Evolutionary conservation across 2,888 invertebrate species (phyloP).

Genomic region (Amphipyra berbera): DNA sequence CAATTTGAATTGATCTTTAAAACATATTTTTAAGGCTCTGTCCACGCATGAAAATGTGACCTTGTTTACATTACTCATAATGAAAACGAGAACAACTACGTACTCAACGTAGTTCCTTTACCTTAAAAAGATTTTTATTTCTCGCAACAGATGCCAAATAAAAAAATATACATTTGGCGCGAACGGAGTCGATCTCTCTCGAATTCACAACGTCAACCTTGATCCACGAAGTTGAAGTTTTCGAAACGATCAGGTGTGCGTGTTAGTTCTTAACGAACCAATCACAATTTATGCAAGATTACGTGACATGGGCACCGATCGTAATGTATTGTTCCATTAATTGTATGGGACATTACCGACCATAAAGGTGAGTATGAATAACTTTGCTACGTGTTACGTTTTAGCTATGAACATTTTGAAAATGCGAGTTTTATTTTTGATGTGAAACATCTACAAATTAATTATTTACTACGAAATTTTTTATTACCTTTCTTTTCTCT

Average conservation of each 20-base stretch:
- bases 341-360: conserved; percentile 60
- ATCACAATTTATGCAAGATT: conserved; percentile 78
- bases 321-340: conserved; percentile 71
- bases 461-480: no score
- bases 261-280: conserved; percentile 65
- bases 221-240: conserved; percentile 58
- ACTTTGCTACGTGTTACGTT: conserved; percentile 29
- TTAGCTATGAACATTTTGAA: conserved; percentile 29
- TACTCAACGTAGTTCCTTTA: background rate
- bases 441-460: no score
- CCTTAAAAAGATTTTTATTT: conserved; percentile 22
- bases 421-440: background rate
- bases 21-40: no score
- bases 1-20: no score
- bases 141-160: conserved; percentile 8
- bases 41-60: no score
- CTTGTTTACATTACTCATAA: background rate
- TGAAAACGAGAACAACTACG: background rate
- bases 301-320: conserved; percentile 75
- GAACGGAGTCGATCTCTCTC: conserved; percentile 43
- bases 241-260: conserved; percentile 69
- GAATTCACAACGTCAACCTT: conserved; percentile 60
- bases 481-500: no score
- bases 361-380: conserved; percentile 26
- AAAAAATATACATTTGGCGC: conserved; percentile 10